Percentiles rank a stretch among this genome's conserved stretches.
Conservation (phyloP, 2,113 vertebrate genomes). For the Peromyscus leucopus region DNA sequence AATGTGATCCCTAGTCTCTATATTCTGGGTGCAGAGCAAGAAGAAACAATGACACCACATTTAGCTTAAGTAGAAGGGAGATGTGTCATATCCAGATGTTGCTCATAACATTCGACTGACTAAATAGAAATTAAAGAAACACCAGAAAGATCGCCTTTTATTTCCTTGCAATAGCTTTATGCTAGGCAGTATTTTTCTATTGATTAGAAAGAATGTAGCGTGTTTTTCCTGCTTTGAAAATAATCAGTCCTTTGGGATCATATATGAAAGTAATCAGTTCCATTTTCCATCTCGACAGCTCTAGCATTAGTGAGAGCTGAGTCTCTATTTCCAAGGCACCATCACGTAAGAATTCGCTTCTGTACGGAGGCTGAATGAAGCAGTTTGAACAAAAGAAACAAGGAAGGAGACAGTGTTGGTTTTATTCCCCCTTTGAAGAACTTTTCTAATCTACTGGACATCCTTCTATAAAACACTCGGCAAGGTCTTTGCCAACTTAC, state of each 20-base stretch:
- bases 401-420: neutral
- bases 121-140: conserved; percentile 6
- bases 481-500: neutral
- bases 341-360: neutral
- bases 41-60: neutral
- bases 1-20: neutral
- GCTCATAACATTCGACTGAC: neutral
- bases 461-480: neutral
- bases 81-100: neutral
- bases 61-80: neutral
- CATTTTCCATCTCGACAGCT: neutral
- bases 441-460: neutral
- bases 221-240: neutral
- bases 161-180: neutral
- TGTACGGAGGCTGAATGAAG: neutral
- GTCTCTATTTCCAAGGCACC: neutral
- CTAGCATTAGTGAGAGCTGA: neutral
- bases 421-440: neutral
- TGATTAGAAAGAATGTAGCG: neutral
- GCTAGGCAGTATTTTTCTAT: conserved; percentile 20
- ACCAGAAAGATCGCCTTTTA: neutral
- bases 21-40: neutral
- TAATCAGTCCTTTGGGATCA: neutral
- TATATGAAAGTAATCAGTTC: neutral
- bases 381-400: neutral